phyloP scores from a whole-genome alignment of 2,113 vertebrate genomes.

The Oreochromis spilurus region DNA sequence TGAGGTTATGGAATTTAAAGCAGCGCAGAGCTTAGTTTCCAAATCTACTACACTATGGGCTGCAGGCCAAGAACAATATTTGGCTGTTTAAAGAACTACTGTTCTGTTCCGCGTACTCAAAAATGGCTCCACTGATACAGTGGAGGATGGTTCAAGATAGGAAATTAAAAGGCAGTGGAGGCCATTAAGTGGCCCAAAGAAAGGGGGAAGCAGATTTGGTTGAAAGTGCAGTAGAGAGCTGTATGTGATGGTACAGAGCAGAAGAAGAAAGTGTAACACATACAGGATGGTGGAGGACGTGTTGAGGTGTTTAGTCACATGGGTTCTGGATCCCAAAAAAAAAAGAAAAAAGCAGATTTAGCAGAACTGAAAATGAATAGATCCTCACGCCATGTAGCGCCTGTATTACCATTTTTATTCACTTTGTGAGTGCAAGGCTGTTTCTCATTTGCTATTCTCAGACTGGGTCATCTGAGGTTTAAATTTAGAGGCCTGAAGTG shows the following conservation, averaged over 20 bases:
- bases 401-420: neutral
- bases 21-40: neutral
- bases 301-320: neutral
- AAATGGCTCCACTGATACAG: neutral
- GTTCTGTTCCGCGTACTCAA: neutral
- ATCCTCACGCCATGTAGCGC: neutral
- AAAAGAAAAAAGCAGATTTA: neutral
- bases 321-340: neutral
- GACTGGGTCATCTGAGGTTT: neutral
- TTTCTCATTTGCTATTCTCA: neutral
- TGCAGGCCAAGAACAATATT: conserved; percentile 7
- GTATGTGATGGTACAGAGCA: neutral
- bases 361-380: neutral
- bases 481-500: neutral
- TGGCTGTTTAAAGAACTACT: neutral
- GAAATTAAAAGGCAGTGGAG: neutral
- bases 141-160: neutral
- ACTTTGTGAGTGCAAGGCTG: neutral
- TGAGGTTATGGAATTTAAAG: conserved; percentile 1
- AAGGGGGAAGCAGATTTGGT: neutral
- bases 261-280: neutral
- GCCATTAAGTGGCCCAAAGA: neutral
- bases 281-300: neutral
- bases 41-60: neutral
- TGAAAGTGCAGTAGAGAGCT: neutral